These are phyloP conservation scores for Meloidogyne floridensis DNA, from an alignment of 1,140 invertebrate genomes.

Conservation along the genomic window DNA sequence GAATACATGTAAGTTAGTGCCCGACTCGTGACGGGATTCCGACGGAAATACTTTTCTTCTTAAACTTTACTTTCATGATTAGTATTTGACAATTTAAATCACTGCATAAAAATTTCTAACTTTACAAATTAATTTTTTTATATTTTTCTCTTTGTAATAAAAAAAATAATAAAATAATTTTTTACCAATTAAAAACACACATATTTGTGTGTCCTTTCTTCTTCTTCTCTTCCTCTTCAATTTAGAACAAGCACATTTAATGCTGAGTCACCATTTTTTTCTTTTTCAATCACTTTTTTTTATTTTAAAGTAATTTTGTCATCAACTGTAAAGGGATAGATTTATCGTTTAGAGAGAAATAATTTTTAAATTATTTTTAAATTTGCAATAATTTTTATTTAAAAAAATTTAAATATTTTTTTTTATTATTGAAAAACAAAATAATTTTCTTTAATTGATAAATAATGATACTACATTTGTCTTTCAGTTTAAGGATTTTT, in stretches of 20 bases:
- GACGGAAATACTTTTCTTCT: no score
- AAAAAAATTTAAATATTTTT: no score
- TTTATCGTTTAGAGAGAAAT: no score
- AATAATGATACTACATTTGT: neutral
- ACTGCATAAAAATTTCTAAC: no score
- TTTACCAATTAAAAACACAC: neutral
- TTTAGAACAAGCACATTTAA: constrained; percentile 1
- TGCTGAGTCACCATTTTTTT: constrained; percentile 8
- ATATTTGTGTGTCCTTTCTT: neutral
- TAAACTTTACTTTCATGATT: no score
- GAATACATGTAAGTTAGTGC: no score
- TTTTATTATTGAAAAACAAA: no score
- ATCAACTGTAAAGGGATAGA: neutral
- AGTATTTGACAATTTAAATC: no score
- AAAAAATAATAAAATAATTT: neutral
- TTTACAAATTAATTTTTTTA: no score
- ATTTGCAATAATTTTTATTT: no score
- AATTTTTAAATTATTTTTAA: no score
- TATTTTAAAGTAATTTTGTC: constrained; percentile 4
- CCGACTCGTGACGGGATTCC: no score
- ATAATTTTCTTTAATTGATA: neutral
- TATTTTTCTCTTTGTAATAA: neutral
- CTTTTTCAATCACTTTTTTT: neutral
- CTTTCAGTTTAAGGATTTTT: neutral
- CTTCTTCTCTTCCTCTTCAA: neutral